A percentile compares a stretch with the other conserved stretches of the same genome.
These are phyloP conservation scores for Volucella inanis DNA, from an alignment of 2,888 invertebrate genomes.

Conservation along the genomic window DNA sequence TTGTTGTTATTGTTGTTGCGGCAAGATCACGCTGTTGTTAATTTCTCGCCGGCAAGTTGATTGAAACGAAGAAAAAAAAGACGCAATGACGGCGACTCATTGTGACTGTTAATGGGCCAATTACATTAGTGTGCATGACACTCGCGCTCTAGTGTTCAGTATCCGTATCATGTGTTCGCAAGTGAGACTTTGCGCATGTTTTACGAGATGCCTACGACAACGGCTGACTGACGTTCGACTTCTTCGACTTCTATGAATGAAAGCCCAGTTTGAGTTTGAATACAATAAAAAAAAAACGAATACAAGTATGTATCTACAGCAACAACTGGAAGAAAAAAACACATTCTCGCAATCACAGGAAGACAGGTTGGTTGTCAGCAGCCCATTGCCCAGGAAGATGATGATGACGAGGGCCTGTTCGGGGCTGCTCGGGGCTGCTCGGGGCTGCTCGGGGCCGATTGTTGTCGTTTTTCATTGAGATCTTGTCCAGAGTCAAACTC, in stretches of 20 bases:
- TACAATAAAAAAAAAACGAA: conserved; percentile 18
- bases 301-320: background rate
- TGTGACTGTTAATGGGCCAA: conserved; percentile 74
- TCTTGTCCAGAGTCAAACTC: conserved; percentile 29
- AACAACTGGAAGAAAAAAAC: background rate
- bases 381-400: conserved; percentile 44
- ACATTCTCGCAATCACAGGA: conserved; percentile 69
- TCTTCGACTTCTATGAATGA: conserved; percentile 51
- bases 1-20: conserved; percentile 17
- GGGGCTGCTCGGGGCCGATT: conserved; percentile 21
- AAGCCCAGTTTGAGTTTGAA: conserved; percentile 60
- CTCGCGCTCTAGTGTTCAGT: conserved; percentile 46
- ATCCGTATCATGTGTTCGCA: conserved; percentile 72
- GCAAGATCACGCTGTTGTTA: conserved; percentile 50
- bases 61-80: conserved; percentile 54
- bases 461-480: conserved; percentile 70
- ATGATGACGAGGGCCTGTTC: conserved; percentile 21
- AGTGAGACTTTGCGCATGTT: conserved; percentile 71
- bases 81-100: conserved; percentile 33
- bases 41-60: conserved; percentile 68
- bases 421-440: conserved; percentile 28
- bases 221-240: conserved; percentile 20
- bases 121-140: conserved; percentile 74
- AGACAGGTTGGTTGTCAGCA: conserved; percentile 59
- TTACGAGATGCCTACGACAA: conserved; percentile 63